Conservation (phyloP, 2,797 vertebrate species). For the Typhlichthys subterraneus region DNA sequence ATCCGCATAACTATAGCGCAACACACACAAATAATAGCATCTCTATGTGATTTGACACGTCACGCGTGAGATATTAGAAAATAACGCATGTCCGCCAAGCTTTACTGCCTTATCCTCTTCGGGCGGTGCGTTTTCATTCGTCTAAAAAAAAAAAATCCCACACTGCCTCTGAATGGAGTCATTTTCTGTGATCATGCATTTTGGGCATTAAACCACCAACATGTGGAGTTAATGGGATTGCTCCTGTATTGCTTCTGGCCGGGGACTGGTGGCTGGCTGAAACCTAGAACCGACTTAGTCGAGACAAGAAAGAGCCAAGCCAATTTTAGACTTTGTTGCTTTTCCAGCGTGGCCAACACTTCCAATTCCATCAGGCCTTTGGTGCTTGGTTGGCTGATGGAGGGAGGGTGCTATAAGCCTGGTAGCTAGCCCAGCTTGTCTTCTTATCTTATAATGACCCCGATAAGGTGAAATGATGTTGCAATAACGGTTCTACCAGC, state of each 20-base stretch:
- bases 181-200: slow-evolving; percentile 49
- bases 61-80: slow-evolving; percentile 30
- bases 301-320: slow-evolving; percentile 58
- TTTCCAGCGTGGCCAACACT: slow-evolving; percentile 68
- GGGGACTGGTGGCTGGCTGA: slow-evolving; percentile 44
- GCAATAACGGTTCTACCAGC: slow-evolving; percentile 55
- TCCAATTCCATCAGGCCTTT: slow-evolving; percentile 74
- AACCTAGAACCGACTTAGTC: slow-evolving; percentile 61
- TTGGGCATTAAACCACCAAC: slow-evolving; percentile 58
- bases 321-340: slow-evolving; percentile 74
- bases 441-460: slow-evolving; percentile 72
- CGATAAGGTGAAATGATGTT: slow-evolving; percentile 63
- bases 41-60: slow-evolving; percentile 17
- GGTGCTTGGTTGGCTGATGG: slow-evolving; percentile 64
- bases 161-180: slow-evolving; percentile 46
- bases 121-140: slow-evolving; percentile 34
- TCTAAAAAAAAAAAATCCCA: slow-evolving; percentile 42
- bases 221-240: slow-evolving; percentile 75
- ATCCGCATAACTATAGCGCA: background rate
- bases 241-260: slow-evolving; percentile 61
- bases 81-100: slow-evolving; percentile 46
- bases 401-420: slow-evolving; percentile 60
- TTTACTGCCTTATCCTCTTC: slow-evolving; percentile 35
- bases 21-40: background rate
- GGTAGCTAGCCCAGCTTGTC: slow-evolving; percentile 61